Evolutionary conservation across 2,888 invertebrate genomes (phyloP).

Genomic region (Campoletis raptor): DNA sequence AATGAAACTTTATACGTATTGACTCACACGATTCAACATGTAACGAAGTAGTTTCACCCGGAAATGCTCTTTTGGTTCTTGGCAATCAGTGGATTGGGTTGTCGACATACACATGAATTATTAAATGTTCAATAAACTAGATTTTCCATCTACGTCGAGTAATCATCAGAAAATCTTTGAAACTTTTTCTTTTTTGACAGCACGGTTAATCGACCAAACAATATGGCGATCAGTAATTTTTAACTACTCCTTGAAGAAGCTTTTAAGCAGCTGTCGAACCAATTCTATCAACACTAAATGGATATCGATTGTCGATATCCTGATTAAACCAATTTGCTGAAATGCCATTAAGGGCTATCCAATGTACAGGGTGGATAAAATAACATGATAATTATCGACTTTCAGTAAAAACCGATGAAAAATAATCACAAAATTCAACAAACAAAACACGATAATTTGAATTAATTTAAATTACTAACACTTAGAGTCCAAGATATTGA

Average conservation of each 20-base stretch:
- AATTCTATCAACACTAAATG: not conserved
- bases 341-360: not conserved
- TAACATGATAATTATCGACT: not conserved
- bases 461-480: too few species aligned
- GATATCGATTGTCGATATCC: conserved; percentile 3
- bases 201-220: not conserved
- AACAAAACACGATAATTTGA: not conserved
- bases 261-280: not conserved
- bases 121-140: not conserved
- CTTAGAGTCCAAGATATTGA: not conserved
- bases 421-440: not conserved
- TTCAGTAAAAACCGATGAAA: not conserved
- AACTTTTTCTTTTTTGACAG: not conserved
- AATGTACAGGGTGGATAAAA: not conserved
- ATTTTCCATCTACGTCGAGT: not conserved
- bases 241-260: not conserved
- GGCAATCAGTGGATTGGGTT: not conserved
- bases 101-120: not conserved
- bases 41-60: not conserved
- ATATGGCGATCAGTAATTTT: conserved; percentile 3
- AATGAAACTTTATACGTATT: conserved; percentile 16
- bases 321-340: not conserved
- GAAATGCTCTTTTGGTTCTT: not conserved
- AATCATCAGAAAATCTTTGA: not conserved
- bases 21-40: conserved; percentile 1